Evolutionary conservation across 1,140 invertebrate species (phyloP).

Genomic region (Drosophila melanica): DNA sequence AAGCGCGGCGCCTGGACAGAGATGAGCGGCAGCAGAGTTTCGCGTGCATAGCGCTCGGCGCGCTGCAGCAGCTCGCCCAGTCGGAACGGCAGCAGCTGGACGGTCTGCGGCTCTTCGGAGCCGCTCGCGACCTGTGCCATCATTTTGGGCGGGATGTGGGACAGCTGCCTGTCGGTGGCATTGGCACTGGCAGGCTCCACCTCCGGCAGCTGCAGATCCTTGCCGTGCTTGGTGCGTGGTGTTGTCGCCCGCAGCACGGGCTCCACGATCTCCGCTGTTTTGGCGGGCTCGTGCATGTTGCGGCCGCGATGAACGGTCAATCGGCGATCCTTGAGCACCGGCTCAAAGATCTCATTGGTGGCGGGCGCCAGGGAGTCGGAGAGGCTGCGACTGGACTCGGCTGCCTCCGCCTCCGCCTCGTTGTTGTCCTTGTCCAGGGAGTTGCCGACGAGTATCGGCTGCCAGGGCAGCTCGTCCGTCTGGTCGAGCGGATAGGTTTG

Average conservation of each 20-base stretch:
- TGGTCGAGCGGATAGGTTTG: conserved; percentile 66
- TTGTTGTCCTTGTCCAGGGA: conserved; percentile 85
- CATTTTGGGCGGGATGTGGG: too few relatives aligned
- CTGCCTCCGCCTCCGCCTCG: conserved; percentile 84
- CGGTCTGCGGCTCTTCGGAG: conserved; percentile 85
- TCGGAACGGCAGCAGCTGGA: conserved; percentile 91
- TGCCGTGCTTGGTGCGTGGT: conserved; percentile 84
- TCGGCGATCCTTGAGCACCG: conserved; percentile 70
- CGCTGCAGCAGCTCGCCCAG: conserved; percentile 91
- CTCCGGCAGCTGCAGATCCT: conserved; percentile 67
- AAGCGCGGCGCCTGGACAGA: conserved; percentile 90
- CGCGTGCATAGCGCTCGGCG: conserved; percentile 91
- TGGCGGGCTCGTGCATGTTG: conserved; percentile 80
- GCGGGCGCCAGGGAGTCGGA: conserved; percentile 71
- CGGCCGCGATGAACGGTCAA: conserved; percentile 57
- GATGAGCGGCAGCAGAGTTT: conserved; percentile 89
- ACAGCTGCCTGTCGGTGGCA: background rate
- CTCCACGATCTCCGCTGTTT: conserved; percentile 87
- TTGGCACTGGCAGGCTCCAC: conserved; percentile 10
- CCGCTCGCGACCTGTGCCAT: conserved; percentile 10
- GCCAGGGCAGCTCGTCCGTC: conserved; percentile 84
- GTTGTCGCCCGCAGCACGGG: conserved; percentile 88
- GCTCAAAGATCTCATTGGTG: conserved; percentile 83
- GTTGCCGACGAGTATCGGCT: conserved; percentile 84
- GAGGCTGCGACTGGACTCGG: conserved; percentile 87